Conservation (phyloP, 2,113 vertebrate species). For the Psilopogon haemacephalus region DNA sequence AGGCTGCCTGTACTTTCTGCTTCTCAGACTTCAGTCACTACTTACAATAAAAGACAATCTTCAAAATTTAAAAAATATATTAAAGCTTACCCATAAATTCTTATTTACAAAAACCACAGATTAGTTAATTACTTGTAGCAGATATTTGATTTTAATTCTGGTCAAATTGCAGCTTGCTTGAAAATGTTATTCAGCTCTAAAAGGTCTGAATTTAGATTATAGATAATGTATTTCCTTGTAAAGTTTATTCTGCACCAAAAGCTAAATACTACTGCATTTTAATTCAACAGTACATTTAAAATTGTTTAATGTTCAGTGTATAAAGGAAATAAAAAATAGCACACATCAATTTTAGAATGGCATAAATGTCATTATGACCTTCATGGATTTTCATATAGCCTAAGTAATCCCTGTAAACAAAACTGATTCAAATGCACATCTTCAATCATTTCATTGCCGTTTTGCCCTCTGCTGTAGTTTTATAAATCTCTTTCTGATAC, state of each 20-base stretch:
- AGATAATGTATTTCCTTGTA: neutral
- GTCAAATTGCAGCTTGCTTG: neutral
- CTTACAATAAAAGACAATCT: neutral
- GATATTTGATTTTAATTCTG: neutral
- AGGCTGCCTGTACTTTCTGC: neutral
- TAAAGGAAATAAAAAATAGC: constrained; percentile 66
- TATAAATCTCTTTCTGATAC: constrained; percentile 50
- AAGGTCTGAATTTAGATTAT: neutral
- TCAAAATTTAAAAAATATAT: neutral
- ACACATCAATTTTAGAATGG: constrained; percentile 64
- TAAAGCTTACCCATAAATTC: neutral
- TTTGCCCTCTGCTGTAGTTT: constrained; percentile 59
- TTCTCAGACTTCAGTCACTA: neutral
- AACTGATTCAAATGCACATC: constrained; percentile 69
- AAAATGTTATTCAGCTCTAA: neutral
- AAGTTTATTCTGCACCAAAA: neutral
- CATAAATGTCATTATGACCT: constrained; percentile 73
- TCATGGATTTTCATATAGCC: constrained; percentile 70
- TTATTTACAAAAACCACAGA: neutral
- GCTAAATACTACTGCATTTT: constrained; percentile 41
- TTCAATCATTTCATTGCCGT: constrained; percentile 67
- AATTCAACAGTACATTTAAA: constrained; percentile 41
- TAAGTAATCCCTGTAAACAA: constrained; percentile 72
- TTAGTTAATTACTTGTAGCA: neutral
- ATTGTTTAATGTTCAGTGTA: constrained; percentile 47